These are phyloP conservation scores for Synergus itoensis DNA, from an alignment of 2,888 invertebrate genomes.

Conservation along the genomic window DNA sequence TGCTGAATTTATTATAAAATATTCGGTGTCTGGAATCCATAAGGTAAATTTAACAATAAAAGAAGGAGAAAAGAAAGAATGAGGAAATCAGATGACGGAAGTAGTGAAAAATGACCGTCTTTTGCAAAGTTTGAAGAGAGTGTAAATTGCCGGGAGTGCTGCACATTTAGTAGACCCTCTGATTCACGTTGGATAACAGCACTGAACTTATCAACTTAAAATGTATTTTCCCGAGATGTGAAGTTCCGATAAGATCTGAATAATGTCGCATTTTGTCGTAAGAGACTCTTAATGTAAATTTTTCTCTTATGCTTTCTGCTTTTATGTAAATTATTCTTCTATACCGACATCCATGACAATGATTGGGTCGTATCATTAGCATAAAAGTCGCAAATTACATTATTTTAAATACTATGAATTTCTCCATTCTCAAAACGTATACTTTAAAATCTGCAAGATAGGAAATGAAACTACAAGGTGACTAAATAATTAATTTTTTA, in stretches of 20 bases:
- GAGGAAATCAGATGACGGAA: background rate
- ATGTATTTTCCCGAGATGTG: slow-evolving; percentile 24
- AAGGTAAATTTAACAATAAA: background rate
- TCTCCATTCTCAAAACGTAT: background rate
- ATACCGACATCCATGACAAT: background rate
- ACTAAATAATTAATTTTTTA: background rate
- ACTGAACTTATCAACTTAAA: slow-evolving; percentile 6
- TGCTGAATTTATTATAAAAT: background rate
- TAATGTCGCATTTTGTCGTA: slow-evolving; percentile 10
- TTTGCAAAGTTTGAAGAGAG: background rate
- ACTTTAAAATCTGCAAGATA: no score
- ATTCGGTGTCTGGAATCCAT: background rate
- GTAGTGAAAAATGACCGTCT: background rate
- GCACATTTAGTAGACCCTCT: slow-evolving; percentile 6
- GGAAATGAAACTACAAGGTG: no score
- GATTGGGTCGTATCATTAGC: background rate
- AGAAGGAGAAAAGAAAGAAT: background rate
- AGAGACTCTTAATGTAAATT: slow-evolving; percentile 6
- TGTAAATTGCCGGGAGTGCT: slow-evolving; percentile 19
- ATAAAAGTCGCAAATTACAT: background rate
- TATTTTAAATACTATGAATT: background rate
- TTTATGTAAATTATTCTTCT: background rate
- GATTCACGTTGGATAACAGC: background rate
- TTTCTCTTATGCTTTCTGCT: slow-evolving; percentile 3
- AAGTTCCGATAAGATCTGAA: slow-evolving; percentile 28